Evolutionary conservation across 1,140 invertebrate genomes (phyloP), one percentile per base, ranked within the genome.

Genomic region (Eulimnadia texana): DNA sequence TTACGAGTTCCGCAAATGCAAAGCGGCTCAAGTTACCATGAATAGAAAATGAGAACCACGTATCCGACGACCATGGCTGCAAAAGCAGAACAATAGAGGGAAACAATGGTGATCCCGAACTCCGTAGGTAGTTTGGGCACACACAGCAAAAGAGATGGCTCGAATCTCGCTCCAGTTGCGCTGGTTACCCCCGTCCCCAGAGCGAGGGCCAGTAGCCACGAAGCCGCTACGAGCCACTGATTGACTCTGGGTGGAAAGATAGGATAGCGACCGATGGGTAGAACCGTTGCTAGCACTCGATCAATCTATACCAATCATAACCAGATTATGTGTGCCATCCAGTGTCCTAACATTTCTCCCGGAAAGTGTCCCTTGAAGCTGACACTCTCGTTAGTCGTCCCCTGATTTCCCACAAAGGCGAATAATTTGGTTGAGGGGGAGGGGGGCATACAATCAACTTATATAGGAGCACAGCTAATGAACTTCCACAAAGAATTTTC

Each of bases 81-180:
- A 11, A 71, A 66, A 2, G 66, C 68, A 13, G 67, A 64, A 58
- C 70, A 71, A 61, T 71, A 71, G 20, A 68, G 65, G 9, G 64
- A 60, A 62, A 70, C 68, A 3, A 71, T 66, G 19, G 68, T 64
- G 62, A 71, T 65, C 61, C 71, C 71, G 60, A 71, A 71, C 42
- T 66, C 65, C 13, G 67, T 57, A 10, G 70, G 70, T 22, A 71
- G 68, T 50, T 69, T 65, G 19, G 70, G 70, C 19, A 71, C 69
- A 59, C 70, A 71, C 3, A 71, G 67, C 49, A 69, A 66, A 16
- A 71, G 63, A n/a, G 68, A 66, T 9, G 68, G 70, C 52, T 71
- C 68, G 62, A 70, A 71, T 52, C 64, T 63, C 27, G 66, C 64
- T 51, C 67, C 67, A 50, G 69, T 67, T 19, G 60, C 58, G 19